Base-by-base conservation (phyloP, 2,888 invertebrate species). In the Xanthia icteritia region DNA sequence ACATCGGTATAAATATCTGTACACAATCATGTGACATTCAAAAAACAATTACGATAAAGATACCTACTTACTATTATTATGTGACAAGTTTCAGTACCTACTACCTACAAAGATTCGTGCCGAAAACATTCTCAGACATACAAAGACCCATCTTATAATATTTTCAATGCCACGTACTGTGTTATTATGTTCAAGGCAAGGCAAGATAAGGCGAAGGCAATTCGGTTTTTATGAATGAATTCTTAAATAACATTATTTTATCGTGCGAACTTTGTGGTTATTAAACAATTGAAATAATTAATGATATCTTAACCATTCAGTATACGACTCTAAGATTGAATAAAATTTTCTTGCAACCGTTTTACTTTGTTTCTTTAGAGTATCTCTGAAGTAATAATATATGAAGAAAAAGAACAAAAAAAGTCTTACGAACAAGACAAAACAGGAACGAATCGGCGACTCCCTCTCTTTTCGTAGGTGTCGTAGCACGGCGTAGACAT, bases 131-230 rank as follows among this genome's bases (percentile, higher is more conserved):
- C 78, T 73, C 73, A 67, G 65, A 63, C 54, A 76, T 60, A 70
- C 72, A 79, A 69, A 79, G 77, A 77, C 23, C 51, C 82, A 73
- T 82, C 88, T 67, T 61, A 61, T 76, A 81, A 75, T 76, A 69
- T 86, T 80, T 85, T 86, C 88, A 88, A 89, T 84, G 88, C 84
- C 86, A 84, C 66, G 63, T 60, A 83, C 74, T 64, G 51, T 76
- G 79, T 88, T 88, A 88, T 89, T 88, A 88, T 84, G 51, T 86
- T 83, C 88, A 88, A 88, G 88, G 88, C 71, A 82, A n/a, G n/a
- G n/a, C 48, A 66, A 79, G 79, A 89, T 84, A 89, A 87, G 69
- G 61, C 75, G 74, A 79, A 85, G 79, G 73, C 73, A 64, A 77
- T 68, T 81, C 73, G 17, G 77, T 87, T 87, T 83, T 85, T 85